Base-by-base conservation (phyloP, 2,888 invertebrate genomes). In the Tiphia femorata region DNA sequence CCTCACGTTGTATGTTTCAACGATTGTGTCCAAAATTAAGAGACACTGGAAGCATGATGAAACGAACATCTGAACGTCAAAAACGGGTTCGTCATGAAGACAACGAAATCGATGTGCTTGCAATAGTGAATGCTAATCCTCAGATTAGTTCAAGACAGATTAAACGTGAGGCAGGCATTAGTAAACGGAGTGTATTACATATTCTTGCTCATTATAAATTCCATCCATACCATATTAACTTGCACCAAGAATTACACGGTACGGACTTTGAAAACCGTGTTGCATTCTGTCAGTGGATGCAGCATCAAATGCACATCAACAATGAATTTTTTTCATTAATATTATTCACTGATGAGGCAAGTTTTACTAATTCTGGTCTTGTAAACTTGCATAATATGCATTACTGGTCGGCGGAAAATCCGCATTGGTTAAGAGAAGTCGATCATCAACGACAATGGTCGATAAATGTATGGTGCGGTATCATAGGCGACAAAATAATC, bases 401-500 rank as follows among this genome's bases (percentile, higher is more conserved):
- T n/a, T n/a, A n/a, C n/a, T 27, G 12, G 30, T 30, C 19, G 25
- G 19, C 38, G 37, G 16, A 33, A 23, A 7, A 1, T 2, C 17
- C 6, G 49, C 19, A 40, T 25, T 21, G 7, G 21, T 20, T 38
- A 10, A 25, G 19, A 12, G 19, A 33, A 20, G 17, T 49, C 38
- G 27, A n/a, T 27, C 29, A 21, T 37, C 12, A 49, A 14, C 10
- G 17, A 6, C 30, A 49, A 49, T 49, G 41, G 38, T 14, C 30
- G 16, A 3, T 35, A 29, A 49, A 49, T 27, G 16, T 40, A 25
- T 49, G 38, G 49, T 38, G 42, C 16, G 27, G 42, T 5, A 42
- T 42, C 21, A 20, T 44, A 27, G 14, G 16, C 16, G 27, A 29
- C 29, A 12, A 44, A 6, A 12, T 44, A 44, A 17, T 44, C 19